Evolutionary conservation across 2,797 vertebrate genomes (phyloP).

Genomic region (Dryobates pubescens): DNA sequence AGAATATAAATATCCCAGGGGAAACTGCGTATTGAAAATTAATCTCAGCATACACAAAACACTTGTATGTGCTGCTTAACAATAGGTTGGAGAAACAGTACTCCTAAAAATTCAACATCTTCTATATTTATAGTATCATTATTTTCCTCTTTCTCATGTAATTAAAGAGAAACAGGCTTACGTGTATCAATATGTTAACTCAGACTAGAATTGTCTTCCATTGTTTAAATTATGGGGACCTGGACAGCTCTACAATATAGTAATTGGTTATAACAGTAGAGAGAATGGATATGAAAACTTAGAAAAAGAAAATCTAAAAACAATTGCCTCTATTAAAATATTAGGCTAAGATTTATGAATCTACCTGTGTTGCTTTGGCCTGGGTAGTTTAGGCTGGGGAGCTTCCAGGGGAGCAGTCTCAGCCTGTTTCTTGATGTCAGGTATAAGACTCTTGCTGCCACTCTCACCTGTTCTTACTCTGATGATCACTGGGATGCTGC

Average conservation of each 20-base stretch:
- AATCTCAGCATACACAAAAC: constrained; percentile 78
- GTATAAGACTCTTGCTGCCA: not conserved
- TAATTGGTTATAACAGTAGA: not conserved
- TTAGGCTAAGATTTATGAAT: not conserved
- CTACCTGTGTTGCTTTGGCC: not conserved
- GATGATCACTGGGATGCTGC: not conserved
- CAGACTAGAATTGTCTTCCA: not conserved
- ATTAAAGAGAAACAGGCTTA: constrained; percentile 24
- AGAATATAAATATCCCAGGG: constrained; percentile 83
- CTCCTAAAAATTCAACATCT: constrained; percentile 58
- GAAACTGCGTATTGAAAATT: constrained; percentile 79
- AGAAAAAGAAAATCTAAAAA: not conserved
- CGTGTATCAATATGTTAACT: not conserved
- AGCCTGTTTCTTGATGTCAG: not conserved
- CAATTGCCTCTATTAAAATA: not conserved
- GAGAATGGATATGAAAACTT: not conserved
- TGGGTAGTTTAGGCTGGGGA: not conserved
- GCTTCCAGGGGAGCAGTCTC: not conserved
- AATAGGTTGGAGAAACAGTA: constrained; percentile 55
- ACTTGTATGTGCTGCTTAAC: constrained; percentile 74
- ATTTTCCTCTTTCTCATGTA: constrained; percentile 37
- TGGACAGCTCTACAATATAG: not conserved
- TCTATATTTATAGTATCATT: constrained; percentile 41
- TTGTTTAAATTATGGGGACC: not conserved
- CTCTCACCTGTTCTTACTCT: not conserved